Evolutionary conservation across 2,888 invertebrate genomes (phyloP).

Genomic region (Heteromyza rotundicornis): DNA sequence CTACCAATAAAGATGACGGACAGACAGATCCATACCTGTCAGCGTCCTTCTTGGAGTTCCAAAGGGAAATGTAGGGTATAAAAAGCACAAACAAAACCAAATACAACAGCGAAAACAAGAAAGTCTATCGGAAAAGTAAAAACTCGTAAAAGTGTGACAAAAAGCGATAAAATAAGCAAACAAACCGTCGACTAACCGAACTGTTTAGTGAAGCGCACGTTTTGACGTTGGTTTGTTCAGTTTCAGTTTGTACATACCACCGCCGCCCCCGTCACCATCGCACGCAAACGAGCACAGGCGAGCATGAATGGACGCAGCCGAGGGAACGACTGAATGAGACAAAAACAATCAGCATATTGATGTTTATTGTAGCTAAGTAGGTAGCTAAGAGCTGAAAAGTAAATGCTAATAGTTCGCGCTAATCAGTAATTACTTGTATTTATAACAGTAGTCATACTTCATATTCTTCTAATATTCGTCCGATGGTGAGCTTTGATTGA

Average conservation of each 20-base stretch:
- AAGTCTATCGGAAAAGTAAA: conserved; percentile 2
- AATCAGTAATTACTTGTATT: conserved; percentile 12
- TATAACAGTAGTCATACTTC: no score
- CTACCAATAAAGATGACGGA: no score
- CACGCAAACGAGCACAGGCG: not conserved
- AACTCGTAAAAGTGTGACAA: conserved; percentile 9
- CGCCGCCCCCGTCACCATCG: not conserved
- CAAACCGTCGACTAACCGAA: conserved; percentile 3
- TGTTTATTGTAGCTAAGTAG: conserved; percentile 18
- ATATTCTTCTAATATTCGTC: no score
- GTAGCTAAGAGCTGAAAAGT: conserved; percentile 10
- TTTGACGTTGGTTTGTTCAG: conserved; percentile 1
- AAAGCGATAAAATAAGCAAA: conserved; percentile 7
- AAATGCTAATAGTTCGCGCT: conserved; percentile 18
- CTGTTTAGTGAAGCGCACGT: conserved; percentile 5
- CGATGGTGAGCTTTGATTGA: no score
- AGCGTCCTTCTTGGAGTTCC: no score
- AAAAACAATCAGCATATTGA: conserved; percentile 12
- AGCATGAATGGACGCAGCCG: not conserved
- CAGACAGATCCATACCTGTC: no score
- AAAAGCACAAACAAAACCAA: not conserved
- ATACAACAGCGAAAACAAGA: conserved; percentile 1
- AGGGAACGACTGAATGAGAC: not conserved
- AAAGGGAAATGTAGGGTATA: no score
- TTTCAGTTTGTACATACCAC: not conserved